Conservation (phyloP, 2,113 vertebrate genomes). For the Alethe castanea region DNA sequence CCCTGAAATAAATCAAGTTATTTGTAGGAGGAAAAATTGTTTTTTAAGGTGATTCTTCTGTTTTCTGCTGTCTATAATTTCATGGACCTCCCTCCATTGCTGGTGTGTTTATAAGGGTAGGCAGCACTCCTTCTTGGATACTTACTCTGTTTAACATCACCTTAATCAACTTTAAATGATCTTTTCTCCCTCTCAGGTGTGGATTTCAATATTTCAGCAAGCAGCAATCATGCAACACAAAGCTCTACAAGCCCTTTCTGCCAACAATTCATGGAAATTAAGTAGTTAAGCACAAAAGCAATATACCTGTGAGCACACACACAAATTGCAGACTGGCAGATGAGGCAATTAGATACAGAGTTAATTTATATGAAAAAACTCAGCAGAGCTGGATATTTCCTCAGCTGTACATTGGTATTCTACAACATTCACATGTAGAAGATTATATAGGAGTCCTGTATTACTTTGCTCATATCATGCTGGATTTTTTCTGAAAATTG, state of each 20-base stretch:
- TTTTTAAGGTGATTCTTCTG: neutral
- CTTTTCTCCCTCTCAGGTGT: neutral
- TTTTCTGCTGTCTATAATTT: neutral
- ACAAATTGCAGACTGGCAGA: slow-evolving; percentile 1
- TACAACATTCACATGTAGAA: neutral
- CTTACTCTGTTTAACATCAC: neutral
- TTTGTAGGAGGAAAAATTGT: neutral
- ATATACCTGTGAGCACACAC: slow-evolving; percentile 36
- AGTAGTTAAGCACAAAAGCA: slow-evolving; percentile 41
- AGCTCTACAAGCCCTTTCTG: neutral
- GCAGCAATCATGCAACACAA: neutral
- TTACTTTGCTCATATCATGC: neutral
- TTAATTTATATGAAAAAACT: slow-evolving; percentile 13
- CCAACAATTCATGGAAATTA: slow-evolving; percentile 29
- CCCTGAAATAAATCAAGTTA: neutral
- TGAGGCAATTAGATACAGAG: slow-evolving; percentile 18
- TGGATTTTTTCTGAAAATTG: neutral
- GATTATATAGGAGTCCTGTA: neutral
- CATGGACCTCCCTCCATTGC: neutral
- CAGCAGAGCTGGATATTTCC: neutral
- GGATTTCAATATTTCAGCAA: neutral
- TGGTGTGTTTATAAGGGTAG: neutral
- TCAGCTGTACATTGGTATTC: neutral
- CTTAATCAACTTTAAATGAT: neutral
- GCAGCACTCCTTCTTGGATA: neutral